Conservation (phyloP, 1,140 invertebrate species). For the Tetranychus urticae region DNA sequence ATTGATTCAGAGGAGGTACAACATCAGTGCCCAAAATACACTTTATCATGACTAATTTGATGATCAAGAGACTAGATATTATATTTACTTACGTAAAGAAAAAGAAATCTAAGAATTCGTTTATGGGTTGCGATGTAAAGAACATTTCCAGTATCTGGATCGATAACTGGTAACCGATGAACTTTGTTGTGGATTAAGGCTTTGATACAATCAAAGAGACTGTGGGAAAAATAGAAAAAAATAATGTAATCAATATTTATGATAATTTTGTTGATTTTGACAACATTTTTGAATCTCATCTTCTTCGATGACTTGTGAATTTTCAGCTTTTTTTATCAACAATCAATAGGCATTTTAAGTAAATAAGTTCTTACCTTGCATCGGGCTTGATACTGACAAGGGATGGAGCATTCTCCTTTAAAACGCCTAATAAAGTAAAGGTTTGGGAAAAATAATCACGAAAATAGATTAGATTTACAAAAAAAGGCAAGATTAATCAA, state of each 20-base stretch:
- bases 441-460: neutral
- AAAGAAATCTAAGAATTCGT: conserved; percentile 88
- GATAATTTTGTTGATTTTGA: no score
- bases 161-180: conserved; percentile 89
- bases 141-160: conserved; percentile 80
- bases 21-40: no score
- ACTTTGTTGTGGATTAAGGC: conserved; percentile 78
- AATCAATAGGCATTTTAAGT: no score
- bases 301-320: no score
- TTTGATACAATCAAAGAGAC: conserved; percentile 69
- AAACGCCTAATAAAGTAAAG: conserved; percentile 28
- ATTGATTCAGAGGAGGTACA: no score
- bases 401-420: conserved; percentile 49
- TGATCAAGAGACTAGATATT: neutral
- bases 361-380: conserved; percentile 22
- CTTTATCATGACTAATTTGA: neutral
- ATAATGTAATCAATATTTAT: no score
- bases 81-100: conserved; percentile 73
- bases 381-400: conserved; percentile 67
- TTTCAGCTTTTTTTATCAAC: no score
- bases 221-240: conserved; percentile 5
- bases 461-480: no score
- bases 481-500: no score
- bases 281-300: no score
- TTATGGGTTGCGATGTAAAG: conserved; percentile 97